Evolutionary conservation across 2,113 vertebrate genomes (phyloP), one percentile per base, ranked within the genome.

Genomic region (Peromyscus polionotus): DNA sequence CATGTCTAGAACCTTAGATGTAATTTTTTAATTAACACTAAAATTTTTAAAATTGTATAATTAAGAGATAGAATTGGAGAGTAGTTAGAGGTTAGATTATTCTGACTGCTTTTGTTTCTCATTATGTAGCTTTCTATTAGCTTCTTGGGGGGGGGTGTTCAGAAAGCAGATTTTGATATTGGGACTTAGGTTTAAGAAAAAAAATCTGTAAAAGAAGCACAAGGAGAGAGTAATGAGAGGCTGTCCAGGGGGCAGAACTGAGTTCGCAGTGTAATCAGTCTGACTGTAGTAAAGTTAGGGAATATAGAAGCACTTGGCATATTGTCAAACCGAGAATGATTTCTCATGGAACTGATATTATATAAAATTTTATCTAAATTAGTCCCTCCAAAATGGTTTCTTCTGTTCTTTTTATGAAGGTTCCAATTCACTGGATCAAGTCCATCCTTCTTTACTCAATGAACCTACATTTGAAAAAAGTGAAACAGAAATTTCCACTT

Each of bases 401-500:
- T 98, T 98, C 59, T 92, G 91, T 77, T 96, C 95, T 96, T 68
- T 97, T 0, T 84, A 42, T 92, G 90, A 97, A 99, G 97, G 93
- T 98, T 98, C 89, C 93, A 96, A 63, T 97, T 92, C 96, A 20
- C 2, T 90, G 45, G 84, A 96, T 98, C 97, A 96, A 97, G 95
- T 91, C 97, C 92, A 95, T 97, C 80, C 96, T 94, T 88, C 86
- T 88, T 95, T 98, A 75, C 76, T 93, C 79, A 92, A 36, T 42
- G 67, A 98, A 33, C 36, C 97, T 96, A 84, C 95, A 36, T 93
- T 96, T 97, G 96, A 97, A 79, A 97, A 95, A 81, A 86, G 0
- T 97, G 98, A 63, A 97, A 93, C 70, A 93, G 96, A 93, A 97
- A 94, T 97, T 91, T 57, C 93, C 10, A 0, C 86, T 97, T 91